phyloP scores from a whole-genome alignment of 2,888 invertebrate species.

The Campopleginae sp. region DNA sequence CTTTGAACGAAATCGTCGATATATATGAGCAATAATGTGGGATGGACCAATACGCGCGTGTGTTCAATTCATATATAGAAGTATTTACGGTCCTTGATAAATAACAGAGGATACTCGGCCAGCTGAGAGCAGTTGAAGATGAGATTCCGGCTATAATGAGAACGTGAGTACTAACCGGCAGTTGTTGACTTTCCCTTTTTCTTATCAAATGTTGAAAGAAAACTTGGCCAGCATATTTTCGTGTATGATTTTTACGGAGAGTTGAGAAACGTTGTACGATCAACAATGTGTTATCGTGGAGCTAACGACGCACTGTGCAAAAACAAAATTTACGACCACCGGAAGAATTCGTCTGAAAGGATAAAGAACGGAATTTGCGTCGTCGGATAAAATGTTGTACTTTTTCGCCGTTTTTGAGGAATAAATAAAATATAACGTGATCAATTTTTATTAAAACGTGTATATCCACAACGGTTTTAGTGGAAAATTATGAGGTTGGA shows the following conservation, averaged over 20 bases:
- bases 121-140: slow-evolving; percentile 4
- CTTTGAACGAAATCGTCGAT: neutral
- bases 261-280: slow-evolving; percentile 2
- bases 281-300: neutral
- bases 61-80: neutral
- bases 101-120: slow-evolving; percentile 1
- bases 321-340: neutral
- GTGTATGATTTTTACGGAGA: neutral
- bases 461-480: neutral
- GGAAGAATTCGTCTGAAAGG: neutral
- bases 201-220: neutral
- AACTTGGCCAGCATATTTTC: neutral
- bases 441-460: neutral
- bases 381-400: neutral
- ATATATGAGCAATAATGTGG: neutral
- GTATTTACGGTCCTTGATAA: slow-evolving; percentile 2
- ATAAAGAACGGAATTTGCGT: neutral
- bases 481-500: slow-evolving; percentile 80
- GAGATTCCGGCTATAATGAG: slow-evolving; percentile 2
- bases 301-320: neutral
- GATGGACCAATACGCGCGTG: slow-evolving; percentile 27
- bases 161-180: neutral
- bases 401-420: neutral
- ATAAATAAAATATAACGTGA: neutral
- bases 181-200: neutral